Base-by-base conservation (phyloP, 2,113 vertebrate species). In the Psilopogon haemacephalus region DNA sequence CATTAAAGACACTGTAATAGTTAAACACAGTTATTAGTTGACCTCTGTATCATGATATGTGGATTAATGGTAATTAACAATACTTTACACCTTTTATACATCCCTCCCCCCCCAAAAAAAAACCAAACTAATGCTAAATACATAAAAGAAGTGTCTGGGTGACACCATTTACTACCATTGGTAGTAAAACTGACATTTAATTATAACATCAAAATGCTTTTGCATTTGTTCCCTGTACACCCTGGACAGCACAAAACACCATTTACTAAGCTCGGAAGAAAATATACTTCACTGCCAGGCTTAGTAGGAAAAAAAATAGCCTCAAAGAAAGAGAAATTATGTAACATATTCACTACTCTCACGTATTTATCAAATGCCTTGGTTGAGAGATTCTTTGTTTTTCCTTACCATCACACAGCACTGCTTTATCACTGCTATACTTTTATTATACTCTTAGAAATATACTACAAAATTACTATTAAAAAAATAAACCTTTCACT, bases 151-250 rank as follows among this genome's bases (percentile, higher is more conserved):
- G 21, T 58, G 54, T 37, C 20, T 81, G 35, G 32, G 46, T n/a
- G 21, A 55, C 12, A 17, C 0, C n/a, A n/a, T n/a, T n/a, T n/a
- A n/a, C n/a, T n/a, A 38, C 2, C 0, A 1, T 8, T 63, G 12
- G 12, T 18, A 40, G 16, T 20, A 33, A 2, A 21, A 21, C 8
- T 38, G 40, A 73, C 15, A 42, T 59, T 48, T 50, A 90, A 59
- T 10, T 65, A 27, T 5, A 88, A 58, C n/a, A 46, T 24, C 8
- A 62, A 59, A 94, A 76, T 27, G 17, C 15, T 63, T 79, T 70
- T 46, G 26, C 20, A 30, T 55, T 83, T 1, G 0, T 24, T 35
- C 26, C 32, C 35, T 23, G 8, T 32, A 32, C 7, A 2, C 32
- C 40, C 27, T 30, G 56, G 64, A 46, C 28, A 73, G 28, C 32